Conservation (phyloP, 2,113 vertebrate genomes). For the Setophaga petechia region DNA sequence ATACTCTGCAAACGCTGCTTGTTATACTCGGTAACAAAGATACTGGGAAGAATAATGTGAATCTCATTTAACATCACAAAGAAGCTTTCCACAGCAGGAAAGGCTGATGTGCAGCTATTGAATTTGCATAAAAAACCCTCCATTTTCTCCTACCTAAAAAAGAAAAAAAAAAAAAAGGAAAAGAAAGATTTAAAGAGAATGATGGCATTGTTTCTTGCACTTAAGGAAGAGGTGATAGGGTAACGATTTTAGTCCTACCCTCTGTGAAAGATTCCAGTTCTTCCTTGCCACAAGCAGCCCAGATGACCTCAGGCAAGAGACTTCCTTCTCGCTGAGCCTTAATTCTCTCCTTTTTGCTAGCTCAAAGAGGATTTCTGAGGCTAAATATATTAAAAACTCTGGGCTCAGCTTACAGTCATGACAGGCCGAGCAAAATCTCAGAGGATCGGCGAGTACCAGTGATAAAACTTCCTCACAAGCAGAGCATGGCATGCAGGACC, state of each 20-base stretch:
- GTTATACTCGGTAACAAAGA: constrained; percentile 19
- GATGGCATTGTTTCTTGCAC: neutral
- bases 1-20: neutral
- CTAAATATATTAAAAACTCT: constrained; percentile 15
- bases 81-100: neutral
- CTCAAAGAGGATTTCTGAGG: constrained; percentile 20
- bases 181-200: neutral
- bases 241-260: neutral
- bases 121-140: neutral
- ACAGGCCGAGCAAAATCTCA: neutral
- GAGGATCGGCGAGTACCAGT: neutral
- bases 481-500: neutral
- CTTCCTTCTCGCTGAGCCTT: neutral
- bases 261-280: neutral
- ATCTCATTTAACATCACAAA: constrained; percentile 46
- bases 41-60: constrained; percentile 8
- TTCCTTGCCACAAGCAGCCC: neutral
- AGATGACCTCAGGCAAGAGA: constrained; percentile 16
- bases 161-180: neutral
- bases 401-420: neutral
- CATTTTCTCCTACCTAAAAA: neutral
- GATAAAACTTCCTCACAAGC: neutral
- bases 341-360: neutral
- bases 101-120: neutral
- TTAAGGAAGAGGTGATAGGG: neutral